Evolutionary conservation across 1,140 invertebrate species (phyloP), one percentile per base, ranked within the genome.

Genomic region (Brevipalpus yothersi): DNA sequence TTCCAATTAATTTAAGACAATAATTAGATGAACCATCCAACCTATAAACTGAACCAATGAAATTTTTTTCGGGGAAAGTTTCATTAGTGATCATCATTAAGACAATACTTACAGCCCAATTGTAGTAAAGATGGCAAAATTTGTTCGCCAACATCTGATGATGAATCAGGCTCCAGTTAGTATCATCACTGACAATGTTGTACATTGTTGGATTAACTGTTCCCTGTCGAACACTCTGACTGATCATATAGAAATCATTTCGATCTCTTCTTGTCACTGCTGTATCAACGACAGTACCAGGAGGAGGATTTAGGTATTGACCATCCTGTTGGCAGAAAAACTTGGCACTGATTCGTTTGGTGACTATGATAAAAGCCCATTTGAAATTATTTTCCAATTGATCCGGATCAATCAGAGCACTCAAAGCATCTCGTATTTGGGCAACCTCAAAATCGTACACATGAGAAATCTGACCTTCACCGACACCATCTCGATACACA

Each of bases 261-360:
- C 73, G 77, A 43, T 89, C 78, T 0, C 82, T 83, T 59, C 81
- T 69, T 0, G 89, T 95, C 1, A 94, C 77, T 13, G 80, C 76
- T 63, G 85, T 80, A 69, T 95, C 90, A 0, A 89, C 79, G 15
- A 93, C 76, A 0, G 86, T 89, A 19, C 89, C 89, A 1, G 89
- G 81, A 2, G 72, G 71, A 0, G 89, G 88, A 72, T 94, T 94
- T 0, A 69, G 62, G 5, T 63, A 21, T 1, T 17, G n/a, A 40
- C 61, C 60, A 19, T 58, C 45, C 10, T 15, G 17, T 2, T 60
- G 42, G n/a, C 19, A 31, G 55, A 75, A 70, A 40, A 78, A 69
- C 40, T 76, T 67, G 4, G 76, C 73, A 65, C 77, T 78, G 21
- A 79, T 75, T 56, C 75, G 69, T 64, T 80, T 80, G 58, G 75